Base-by-base conservation (phyloP, 2,888 invertebrate species). In the Anoplius nigerrimus region DNA sequence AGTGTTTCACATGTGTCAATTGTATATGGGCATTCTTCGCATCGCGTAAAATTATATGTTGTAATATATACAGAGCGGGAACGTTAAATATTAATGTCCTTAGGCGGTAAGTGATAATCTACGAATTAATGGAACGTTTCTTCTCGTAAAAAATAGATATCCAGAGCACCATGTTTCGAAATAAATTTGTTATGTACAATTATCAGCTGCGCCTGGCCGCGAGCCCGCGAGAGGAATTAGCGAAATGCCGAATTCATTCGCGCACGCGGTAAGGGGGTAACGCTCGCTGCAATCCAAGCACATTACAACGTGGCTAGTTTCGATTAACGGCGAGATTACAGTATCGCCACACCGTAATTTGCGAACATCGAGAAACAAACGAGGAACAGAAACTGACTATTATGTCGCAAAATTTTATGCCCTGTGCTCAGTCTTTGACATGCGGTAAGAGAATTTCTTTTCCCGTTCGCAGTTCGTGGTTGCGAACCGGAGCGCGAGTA, bases 321-420 rank as follows among this genome's bases (percentile, higher is more conserved):
- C 66, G 56, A 63, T 68, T 56, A 56, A 60, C 66, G 68, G 62
- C 74, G 74, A 76, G 69, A 68, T 71, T 74, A 68, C 66, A 72
- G 34, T 72, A 62, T 58, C 48, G 56, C 42, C 53, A 60, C 58
- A 54, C 65, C 57, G 67, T 63, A 16, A 56, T 60, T 66, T 64
- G 71, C 70, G 65, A 69, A 76, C 69, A 70, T 78, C 76, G 75
- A 79, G 72, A 79, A 78, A 76, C 67, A 86, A 86, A 84, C 85
- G 84, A 88, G 88, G 87, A 88, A 88, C 87, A 88, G 86, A 87
- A 84, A 87, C 83, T 88, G 88, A 87, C 88, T 88, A 88, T 87
- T 83, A 85, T 83, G 82, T 81, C 78, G 82, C 79, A 82, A 87
- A 87, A 88, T 86, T 82, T 81, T 86, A 86, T 86, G 87, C 85